Percentiles rank a stretch among this genome's conserved stretches.
phyloP scores from a whole-genome alignment of 2,888 invertebrate species.

The Mystacides longicornis region DNA sequence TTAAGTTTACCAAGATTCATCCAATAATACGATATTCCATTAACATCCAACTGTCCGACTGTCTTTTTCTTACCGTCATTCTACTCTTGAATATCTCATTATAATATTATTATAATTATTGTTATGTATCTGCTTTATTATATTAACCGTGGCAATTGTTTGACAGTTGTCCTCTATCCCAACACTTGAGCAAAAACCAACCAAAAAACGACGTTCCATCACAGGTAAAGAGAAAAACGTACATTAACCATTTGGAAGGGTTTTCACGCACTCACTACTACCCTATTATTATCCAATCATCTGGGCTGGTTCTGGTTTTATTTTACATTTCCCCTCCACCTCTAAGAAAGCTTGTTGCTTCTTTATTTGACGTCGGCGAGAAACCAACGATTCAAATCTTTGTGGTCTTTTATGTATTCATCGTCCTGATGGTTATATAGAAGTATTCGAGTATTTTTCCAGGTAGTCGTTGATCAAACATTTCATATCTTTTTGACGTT shows the following conservation, averaged over 20 bases:
- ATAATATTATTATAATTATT: background rate
- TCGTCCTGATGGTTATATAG: too few relatives aligned
- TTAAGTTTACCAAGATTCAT: too few relatives aligned
- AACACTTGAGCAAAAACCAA: slow-evolving; percentile 22
- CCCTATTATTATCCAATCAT: background rate
- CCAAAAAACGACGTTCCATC: slow-evolving; percentile 25
- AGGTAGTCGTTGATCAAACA: too few relatives aligned
- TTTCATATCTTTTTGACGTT: too few relatives aligned
- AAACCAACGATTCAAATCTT: too few relatives aligned
- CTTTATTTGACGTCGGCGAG: too few relatives aligned
- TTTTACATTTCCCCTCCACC: background rate
- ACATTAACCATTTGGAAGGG: slow-evolving; percentile 15
- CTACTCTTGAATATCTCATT: too few relatives aligned
- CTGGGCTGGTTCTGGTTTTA: background rate
- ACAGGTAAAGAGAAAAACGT: slow-evolving; percentile 22
- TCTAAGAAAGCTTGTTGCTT: background rate
- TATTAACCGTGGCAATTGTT: slow-evolving; percentile 23
- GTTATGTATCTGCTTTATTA: slow-evolving; percentile 1
- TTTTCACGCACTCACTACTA: slow-evolving; percentile 6
- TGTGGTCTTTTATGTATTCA: too few relatives aligned
- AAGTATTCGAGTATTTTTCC: too few relatives aligned
- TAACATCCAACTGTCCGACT: too few relatives aligned
- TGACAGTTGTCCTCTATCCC: slow-evolving; percentile 25
- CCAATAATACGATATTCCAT: too few relatives aligned
- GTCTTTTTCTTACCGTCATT: too few relatives aligned